Conservation (phyloP, 53 echinoderm and acorn worm genomes). For the Temnopleurus reevesii region DNA sequence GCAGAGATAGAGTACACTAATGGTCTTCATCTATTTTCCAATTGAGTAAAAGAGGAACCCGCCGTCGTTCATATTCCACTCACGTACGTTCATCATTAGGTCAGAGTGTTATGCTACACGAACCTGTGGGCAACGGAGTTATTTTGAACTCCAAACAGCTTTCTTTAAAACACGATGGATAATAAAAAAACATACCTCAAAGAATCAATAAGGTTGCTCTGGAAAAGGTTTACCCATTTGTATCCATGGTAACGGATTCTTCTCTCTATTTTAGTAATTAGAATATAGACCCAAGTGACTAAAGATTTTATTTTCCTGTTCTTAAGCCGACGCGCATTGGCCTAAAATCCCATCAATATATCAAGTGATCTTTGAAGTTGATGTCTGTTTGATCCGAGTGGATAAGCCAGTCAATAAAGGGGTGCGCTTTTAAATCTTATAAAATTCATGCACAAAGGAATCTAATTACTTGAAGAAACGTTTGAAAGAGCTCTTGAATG, state of each 20-base stretch:
- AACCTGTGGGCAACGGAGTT: not conserved
- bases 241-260: not conserved
- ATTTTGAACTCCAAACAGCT: not conserved
- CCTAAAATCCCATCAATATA: no score
- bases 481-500: no score
- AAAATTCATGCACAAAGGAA: no score
- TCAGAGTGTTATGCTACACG: not conserved
- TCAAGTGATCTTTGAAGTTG: no score
- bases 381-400: no score
- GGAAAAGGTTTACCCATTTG: not conserved
- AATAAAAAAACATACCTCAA: not conserved
- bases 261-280: not conserved
- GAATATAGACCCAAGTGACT: no score
- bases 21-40: not conserved
- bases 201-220: not conserved
- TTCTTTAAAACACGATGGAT: not conserved
- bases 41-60: not conserved
- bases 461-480: no score
- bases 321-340: no score
- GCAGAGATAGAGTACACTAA: no score
- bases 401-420: no score
- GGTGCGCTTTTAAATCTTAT: no score
- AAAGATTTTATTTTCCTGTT: no score
- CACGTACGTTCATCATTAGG: not conserved
- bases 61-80: not conserved